phyloP scores from a whole-genome alignment of 2,888 invertebrate genomes.

The Leptinotarsa haldemani region DNA sequence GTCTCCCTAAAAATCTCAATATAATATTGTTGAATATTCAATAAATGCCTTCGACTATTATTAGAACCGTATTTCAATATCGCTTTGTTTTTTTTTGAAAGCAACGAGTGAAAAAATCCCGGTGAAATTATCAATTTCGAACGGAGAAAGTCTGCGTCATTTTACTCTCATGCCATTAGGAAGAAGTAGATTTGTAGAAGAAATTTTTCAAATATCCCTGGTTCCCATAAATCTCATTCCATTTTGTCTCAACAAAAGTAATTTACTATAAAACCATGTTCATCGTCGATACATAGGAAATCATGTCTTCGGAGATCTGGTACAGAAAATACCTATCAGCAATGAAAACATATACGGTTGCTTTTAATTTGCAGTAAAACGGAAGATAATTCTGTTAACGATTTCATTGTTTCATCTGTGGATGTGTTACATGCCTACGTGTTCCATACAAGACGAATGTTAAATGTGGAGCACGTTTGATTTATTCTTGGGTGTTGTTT shows the following conservation, averaged over 20 bases:
- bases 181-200: background rate
- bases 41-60: too few species aligned
- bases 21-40: too few species aligned
- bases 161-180: background rate
- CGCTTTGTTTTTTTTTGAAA: background rate
- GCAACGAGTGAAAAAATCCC: background rate
- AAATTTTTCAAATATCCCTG: background rate
- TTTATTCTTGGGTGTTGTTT: background rate
- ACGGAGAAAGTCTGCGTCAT: conserved; percentile 1
- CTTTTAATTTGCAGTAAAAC: conserved; percentile 11
- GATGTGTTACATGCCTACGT: background rate
- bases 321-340: conserved; percentile 4
- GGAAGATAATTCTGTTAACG: conserved; percentile 4
- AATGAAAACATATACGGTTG: conserved; percentile 13
- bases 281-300: background rate
- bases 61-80: too few species aligned
- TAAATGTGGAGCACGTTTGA: background rate
- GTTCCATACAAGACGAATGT: background rate
- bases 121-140: background rate
- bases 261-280: conserved; percentile 13
- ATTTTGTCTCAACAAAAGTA: conserved; percentile 9
- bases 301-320: background rate
- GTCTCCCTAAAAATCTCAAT: too few species aligned
- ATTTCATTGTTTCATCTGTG: conserved; percentile 11
- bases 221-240: background rate